Evolutionary conservation across 1,140 invertebrate species (phyloP), one percentile per base, ranked within the genome.

Genomic region (Aphelenchoides besseyi): DNA sequence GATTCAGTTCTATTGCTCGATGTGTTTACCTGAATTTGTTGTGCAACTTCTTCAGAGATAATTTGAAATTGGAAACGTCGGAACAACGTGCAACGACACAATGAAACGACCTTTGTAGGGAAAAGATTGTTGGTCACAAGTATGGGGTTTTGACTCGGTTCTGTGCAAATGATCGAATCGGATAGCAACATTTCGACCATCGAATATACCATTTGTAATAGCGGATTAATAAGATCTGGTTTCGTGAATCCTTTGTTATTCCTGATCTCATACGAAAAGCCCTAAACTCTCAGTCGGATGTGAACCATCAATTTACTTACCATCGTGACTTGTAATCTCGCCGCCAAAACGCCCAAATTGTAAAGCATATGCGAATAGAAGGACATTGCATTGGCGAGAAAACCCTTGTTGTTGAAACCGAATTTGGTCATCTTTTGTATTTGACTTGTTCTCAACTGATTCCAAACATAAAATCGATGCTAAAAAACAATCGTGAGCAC

Each of bases 1-100:
- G 76, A 1, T 1, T n/a, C 16, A 26, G 18, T 26, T 26, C 12
- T 28, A 2, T 71, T 71, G 8, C 3, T 57, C 18, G n/a, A 48
- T 23, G 41, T 48, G 9, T 3, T 18, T 64, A 79, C 78, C 71
- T 82, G 82, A 63, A 83, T 84, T 61, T 84, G 82, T 69, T 79
- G 76, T 9, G 82, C 82, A 9, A 81, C 76, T 71, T 83, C 82
- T 68, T 83, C 82, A 1, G 72, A 73, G n/a, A 83, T 79, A 52
- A 83, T 80, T 78, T 79, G 77, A n/a, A 79, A 26, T 18, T 64
- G 72, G 69, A 80, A 79, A 16, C 76, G 57, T 41, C 64, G 61
- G 33, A 79, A 78, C 28, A 78, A 73, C 16, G 69, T 63, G 52
- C 55, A 81, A 23, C 74, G 79, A 48, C 78, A 79, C 23, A 74